Evolutionary conservation across 2,797 vertebrate species (phyloP), one percentile per base, ranked within the genome.

Genomic region (Sebastes vulpes): DNA sequence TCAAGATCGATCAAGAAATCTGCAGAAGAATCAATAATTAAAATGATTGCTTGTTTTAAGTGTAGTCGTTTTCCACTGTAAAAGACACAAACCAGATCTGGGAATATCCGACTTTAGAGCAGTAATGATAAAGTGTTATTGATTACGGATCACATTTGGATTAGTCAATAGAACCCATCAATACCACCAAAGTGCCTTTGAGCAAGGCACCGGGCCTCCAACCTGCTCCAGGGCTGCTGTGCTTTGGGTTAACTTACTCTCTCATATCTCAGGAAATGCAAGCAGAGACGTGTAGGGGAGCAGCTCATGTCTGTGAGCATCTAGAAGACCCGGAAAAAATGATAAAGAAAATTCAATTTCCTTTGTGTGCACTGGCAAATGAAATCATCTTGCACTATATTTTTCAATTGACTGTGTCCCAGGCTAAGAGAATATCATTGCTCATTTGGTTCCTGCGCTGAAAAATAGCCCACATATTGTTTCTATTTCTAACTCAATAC

Each of bases 321-420:
- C 80, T 67, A 25, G 32, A 86, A 75, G 66, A 80, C 77, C 78
- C 67, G 61, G 77, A 50, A 76, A 79, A 90, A 90, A 91, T 75
- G 66, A 92, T 89, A 83, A 91, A 91, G 79, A 86, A 91, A 92
- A 92, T 91, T 90, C 77, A 89, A 93, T 93, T 91, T 89, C 57
- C 78, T 87, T 82, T 88, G 74, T 89, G 90, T 72, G 79, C 84
- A 35, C 83, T 67, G 68, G 90, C 78, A 92, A 93, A 93, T 92
- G 56, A 89, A 92, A 91, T 94, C 83, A 93, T 86, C 81, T 64
- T 73, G 56, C 50, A 50, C 79, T 88, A 76, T 88, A 90, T 87
- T 90, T 88, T 85, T 87, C 80, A 90, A 85, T 80, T 90, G 85
- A 80, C 75, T 82, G 69, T 88, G 75, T 91, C 83, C 32, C 77